Base-by-base conservation (phyloP, 2,113 vertebrate species). In the Taxidea taxus region DNA sequence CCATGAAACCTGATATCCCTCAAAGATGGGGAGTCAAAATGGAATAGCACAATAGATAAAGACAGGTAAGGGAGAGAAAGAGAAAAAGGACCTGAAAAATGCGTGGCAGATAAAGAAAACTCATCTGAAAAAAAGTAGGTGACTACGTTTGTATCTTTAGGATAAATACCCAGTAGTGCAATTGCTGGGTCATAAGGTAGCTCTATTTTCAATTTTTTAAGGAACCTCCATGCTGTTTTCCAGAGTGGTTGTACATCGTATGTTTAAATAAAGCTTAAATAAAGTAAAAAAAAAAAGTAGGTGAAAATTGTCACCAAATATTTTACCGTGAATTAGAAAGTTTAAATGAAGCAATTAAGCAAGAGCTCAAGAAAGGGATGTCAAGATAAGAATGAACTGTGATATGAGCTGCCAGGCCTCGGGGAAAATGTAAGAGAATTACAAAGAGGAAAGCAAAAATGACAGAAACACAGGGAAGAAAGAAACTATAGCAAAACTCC, bases 241-340 rank as follows among this genome's bases (percentile, higher is more conserved):
- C n/a, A n/a, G n/a, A n/a, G n/a, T n/a, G n/a, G n/a, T n/a, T n/a
- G n/a, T n/a, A n/a, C n/a, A n/a, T n/a, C n/a, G n/a, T n/a, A n/a
- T n/a, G n/a, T n/a, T n/a, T n/a, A n/a, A n/a, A n/a, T n/a, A n/a
- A n/a, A n/a, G n/a, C n/a, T n/a, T n/a, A n/a, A n/a, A n/a, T n/a
- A n/a, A n/a, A n/a, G n/a, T n/a, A 92, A 88, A 75, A 89, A n/a
- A 86, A 95, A 92, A 88, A 75, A 89, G 31, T 82, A 58, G 18
- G 29, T 85, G 16, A 81, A 93, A 95, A 88, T 51, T 44, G 21
- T 91, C 25, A 81, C 12, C 90, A 94, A 93, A 93, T 74, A 84
- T 56, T 88, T 92, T 47, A 39, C 68, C 39, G 54, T 14, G 20
- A 81, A 88, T 82, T 70, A 90, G 64, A 77, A 95, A 87, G 42